Conservation (phyloP, 2,113 vertebrate genomes). For the Rhodinocichla rosea region DNA sequence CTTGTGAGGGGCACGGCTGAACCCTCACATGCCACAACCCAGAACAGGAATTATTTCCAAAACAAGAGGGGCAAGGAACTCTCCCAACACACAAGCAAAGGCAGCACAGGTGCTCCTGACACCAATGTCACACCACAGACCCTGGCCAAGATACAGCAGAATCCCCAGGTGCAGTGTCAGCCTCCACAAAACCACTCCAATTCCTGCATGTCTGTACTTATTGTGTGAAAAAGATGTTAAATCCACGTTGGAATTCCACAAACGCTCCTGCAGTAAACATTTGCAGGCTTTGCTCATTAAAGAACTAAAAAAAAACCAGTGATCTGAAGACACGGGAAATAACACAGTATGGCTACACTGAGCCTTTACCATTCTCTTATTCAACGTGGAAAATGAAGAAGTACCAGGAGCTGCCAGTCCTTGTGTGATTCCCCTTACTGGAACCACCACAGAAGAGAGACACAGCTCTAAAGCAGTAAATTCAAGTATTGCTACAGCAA, state of each 20-base stretch:
- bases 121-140: background rate
- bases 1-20: fast-evolving
- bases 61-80: background rate
- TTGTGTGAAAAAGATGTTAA: fast-evolving
- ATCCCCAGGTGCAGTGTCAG: background rate
- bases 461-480: fast-evolving
- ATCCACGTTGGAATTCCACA: background rate
- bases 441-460: background rate
- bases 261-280: background rate
- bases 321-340: background rate
- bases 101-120: too few relatives aligned
- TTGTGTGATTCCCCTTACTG: fast-evolving
- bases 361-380: background rate
- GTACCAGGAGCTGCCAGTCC: background rate
- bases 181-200: background rate
- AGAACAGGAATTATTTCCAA: background rate
- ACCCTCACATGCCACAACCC: background rate
- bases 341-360: fast-evolving
- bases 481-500: fast-evolving
- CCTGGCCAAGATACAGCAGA: background rate
- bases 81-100: fast-evolving
- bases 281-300: background rate
- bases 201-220: fast-evolving
- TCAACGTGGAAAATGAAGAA: background rate
- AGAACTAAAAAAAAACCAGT: fast-evolving